Evolutionary conservation across 2,888 invertebrate genomes (phyloP), one percentile per base, ranked within the genome.

Genomic region (Drosophila neotestacea): DNA sequence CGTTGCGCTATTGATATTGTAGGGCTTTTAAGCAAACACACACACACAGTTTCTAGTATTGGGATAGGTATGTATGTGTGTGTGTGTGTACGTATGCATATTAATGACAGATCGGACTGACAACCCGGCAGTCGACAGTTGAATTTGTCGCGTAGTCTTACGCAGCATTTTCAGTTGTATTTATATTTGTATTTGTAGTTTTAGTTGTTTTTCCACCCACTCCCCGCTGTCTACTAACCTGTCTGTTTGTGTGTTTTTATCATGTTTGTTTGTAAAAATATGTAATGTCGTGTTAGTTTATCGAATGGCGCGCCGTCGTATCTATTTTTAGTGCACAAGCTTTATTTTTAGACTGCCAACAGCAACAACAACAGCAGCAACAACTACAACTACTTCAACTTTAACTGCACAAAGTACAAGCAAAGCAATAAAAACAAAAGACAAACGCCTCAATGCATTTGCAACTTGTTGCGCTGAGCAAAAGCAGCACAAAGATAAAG

Each of bases 251-350:
- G 71, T 70, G 55, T 30, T 66, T 68, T 78, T 71, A 62, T 68
- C 63, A 75, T 79, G 81, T 79, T 80, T 83, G 80, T 79, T 85
- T 81, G 85, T 82, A 70, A 69, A 78, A 80, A 79, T 74, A 62
- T 80, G 77, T 85, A 86, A 83, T 86, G 83, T 81, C 76, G 86
- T 77, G 77, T 85, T 85, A 78, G 81, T 79, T 86, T 83, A 86
- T 79, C 79, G 70, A 70, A 68, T 79, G 79, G 69, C 75, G 71
- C 75, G 78, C 78, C 70, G 77, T 81, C 81, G 80, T 67, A 69
- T 85, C 88, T 85, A 85, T 85, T 87, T 85, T 81, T 87, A 85
- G 83, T 70, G 61, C 61, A 70, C 65, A 67, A 68, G 72, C 61
- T 85, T 85, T 85, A 85, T 85, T 85, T 87, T 82, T 85, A 85